Base-by-base conservation (phyloP, 1,140 invertebrate genomes). In the Tetramorium alpestre region DNA sequence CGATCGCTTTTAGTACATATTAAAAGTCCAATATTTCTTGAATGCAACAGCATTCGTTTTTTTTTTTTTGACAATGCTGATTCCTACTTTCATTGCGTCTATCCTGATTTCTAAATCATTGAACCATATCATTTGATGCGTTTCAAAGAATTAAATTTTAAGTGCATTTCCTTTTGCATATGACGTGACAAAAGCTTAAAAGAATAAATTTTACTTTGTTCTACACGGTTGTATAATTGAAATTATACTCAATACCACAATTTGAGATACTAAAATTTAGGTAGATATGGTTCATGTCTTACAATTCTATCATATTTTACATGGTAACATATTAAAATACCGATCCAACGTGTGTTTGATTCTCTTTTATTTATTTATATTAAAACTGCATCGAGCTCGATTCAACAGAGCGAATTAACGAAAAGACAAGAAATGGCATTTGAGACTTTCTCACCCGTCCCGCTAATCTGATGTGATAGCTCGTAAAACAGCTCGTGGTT, bases 1-100 rank as follows among this genome's bases (percentile, higher is more conserved):
- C 65, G 75, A 81, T 72, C 78, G 73, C 38, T 87, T 85, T 84
- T 81, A 51, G 54, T 51, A 85, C 60, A 69, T n/a, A n/a, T 73
- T 47, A 72, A 77, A 84, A 78, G 49, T 87, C 56, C 73, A 76
- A 85, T 86, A 67, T 25, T 62, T 75, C 18, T 28, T 18, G 38
- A 60, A 80, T 58, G 6, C 33, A 7, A 3, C 33, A 10, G n/a
- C 16, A 51, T 60, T 44, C 11, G 28, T 51, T 5, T 44, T 28
- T 16, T 44, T 51, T 5, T 44, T 28, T n/a, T 33, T 7, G 33
- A 13, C 18, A 18, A 33, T 41, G 7, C 47, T 82, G 38, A 72
- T 72, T 56, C 78, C 13, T 56, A 41, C n/a, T 80, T 86, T 81
- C 64, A 67, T 81, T 69, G 38, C 58, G 8, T 49, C 8, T 87